Evolutionary conservation across 1,140 invertebrate genomes (phyloP).

Genomic region (Ostrea edulis): DNA sequence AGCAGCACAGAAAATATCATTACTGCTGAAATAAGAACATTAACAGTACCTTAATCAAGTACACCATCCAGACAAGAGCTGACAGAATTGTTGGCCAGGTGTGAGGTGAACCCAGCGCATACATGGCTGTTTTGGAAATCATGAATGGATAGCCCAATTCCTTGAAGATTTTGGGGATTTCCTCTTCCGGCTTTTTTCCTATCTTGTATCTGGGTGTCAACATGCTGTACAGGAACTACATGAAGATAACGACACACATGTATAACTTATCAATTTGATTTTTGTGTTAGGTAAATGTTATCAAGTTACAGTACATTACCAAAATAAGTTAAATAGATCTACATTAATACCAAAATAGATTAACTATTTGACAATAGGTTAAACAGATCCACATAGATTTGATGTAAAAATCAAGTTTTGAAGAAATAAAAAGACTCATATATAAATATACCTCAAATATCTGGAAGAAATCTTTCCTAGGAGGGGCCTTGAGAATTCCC

Average conservation of each 20-base stretch:
- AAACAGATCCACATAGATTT: no score
- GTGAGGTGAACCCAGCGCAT: conserved; percentile 73
- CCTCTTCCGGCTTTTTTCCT: conserved; percentile 72
- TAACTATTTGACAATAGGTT: no score
- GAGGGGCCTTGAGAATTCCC: conserved; percentile 72
- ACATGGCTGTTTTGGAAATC: conserved; percentile 73
- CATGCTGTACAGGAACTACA: conserved; percentile 72
- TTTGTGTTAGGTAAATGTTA: no score
- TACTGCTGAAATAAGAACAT: neutral
- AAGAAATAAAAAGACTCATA: no score
- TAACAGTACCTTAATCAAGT: conserved; percentile 69
- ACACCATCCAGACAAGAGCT: conserved; percentile 72
- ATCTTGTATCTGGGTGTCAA: conserved; percentile 68
- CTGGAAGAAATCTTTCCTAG: conserved; percentile 74
- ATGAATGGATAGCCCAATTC: conserved; percentile 74
- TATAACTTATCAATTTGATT: no score
- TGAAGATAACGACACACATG: conserved; percentile 40
- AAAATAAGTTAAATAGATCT: no score
- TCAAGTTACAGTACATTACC: no score
- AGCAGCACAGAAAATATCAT: neutral
- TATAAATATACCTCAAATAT: conserved; percentile 75
- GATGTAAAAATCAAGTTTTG: no score
- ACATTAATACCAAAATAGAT: no score
- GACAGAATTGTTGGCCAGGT: conserved; percentile 75
- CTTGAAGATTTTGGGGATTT: conserved; percentile 73